A percentile compares a stretch with the other conserved stretches of the same genome.
phyloP scores from a whole-genome alignment of 1,140 invertebrate genomes.

The Marisa cornuarietis region DNA sequence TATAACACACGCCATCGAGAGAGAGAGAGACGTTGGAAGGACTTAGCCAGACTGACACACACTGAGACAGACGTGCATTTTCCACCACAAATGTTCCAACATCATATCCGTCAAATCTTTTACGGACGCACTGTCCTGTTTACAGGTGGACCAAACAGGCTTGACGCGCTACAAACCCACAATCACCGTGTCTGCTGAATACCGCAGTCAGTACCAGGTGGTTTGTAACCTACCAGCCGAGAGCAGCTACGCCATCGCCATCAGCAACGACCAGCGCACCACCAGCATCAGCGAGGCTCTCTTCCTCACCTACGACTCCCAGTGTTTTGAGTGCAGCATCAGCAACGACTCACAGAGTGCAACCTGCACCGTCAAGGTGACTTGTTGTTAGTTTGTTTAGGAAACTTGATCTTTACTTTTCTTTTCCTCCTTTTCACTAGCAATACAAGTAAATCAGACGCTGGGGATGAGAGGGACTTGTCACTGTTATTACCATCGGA shows the following conservation, averaged over 20 bases:
- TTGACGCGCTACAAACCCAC: neutral
- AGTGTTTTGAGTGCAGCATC: slow-evolving; percentile 31
- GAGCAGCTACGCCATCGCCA: slow-evolving; percentile 28
- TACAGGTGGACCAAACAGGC: slow-evolving; percentile 25
- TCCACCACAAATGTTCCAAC: neutral
- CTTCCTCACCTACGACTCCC: slow-evolving; percentile 29
- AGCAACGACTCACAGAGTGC: slow-evolving; percentile 3
- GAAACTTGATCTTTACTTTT: no score
- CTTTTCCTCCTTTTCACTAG: no score
- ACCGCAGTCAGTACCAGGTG: slow-evolving; percentile 29
- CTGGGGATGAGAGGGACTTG: no score
- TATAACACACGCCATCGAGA: no score
- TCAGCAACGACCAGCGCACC: slow-evolving; percentile 31
- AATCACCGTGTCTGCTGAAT: slow-evolving; percentile 10
- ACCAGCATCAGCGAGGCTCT: slow-evolving; percentile 21
- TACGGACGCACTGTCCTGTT: no score
- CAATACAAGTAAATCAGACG: no score
- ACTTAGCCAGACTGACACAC: no score
- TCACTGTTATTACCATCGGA: no score
- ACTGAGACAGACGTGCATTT: neutral
- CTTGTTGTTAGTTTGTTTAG: no score
- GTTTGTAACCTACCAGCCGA: slow-evolving; percentile 24
- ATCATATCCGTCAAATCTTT: neutral
- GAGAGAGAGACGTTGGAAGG: no score
- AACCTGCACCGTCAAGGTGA: slow-evolving; percentile 32